phyloP scores from a whole-genome alignment of 2,113 vertebrate genomes.

The Sinocyclocheilus anophthalmus region DNA sequence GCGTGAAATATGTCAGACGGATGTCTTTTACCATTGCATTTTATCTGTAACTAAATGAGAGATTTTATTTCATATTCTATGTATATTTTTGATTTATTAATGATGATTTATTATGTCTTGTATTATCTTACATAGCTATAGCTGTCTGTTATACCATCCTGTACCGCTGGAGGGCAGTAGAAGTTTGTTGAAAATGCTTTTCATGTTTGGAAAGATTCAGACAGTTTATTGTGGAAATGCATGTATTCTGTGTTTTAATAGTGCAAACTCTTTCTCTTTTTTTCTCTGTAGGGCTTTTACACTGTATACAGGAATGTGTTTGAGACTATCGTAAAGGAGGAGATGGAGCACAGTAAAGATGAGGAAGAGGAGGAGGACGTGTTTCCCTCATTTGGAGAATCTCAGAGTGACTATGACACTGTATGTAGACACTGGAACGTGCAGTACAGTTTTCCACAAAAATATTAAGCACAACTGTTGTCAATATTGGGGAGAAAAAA shows the following conservation, averaged over 20 bases:
- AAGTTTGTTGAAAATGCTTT: not conserved
- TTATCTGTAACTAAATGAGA: no score
- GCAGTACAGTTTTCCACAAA: not conserved
- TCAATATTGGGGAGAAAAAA: not conserved
- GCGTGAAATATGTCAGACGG: not conserved
- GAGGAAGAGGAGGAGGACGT: slow-evolving; percentile 79
- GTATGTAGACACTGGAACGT: slow-evolving; percentile 71
- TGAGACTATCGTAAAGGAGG: slow-evolving; percentile 88
- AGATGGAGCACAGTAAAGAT: slow-evolving; percentile 79
- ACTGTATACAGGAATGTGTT: slow-evolving; percentile 88
- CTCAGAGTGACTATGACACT: slow-evolving; percentile 90
- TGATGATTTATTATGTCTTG: no score
- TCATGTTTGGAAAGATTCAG: not conserved
- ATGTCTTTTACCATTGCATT: not conserved
- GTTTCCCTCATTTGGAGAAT: slow-evolving; percentile 89
- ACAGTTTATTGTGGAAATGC: not conserved
- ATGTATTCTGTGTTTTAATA: not conserved
- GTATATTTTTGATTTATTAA: no score
- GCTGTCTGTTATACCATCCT: not conserved
- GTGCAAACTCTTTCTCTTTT: not conserved
- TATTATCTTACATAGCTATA: no score
- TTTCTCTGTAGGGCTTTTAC: slow-evolving; percentile 86
- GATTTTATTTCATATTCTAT: no score
- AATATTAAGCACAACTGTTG: not conserved
- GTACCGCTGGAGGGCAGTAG: slow-evolving; percentile 29